phyloP scores from a whole-genome alignment of 2,113 vertebrate genomes.

The Crocuta crocuta region DNA sequence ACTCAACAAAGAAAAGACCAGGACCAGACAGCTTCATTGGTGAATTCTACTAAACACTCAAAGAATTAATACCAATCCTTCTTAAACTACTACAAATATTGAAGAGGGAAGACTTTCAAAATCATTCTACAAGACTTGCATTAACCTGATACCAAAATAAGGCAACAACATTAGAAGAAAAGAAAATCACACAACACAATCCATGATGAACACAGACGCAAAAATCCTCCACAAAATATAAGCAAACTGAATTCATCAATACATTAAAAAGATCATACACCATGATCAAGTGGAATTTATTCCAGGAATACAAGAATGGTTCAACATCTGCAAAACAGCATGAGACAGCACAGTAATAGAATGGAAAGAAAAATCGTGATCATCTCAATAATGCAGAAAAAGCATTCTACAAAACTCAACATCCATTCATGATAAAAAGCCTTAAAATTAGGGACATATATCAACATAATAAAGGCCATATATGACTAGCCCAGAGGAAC shows the following conservation, averaged over 20 bases:
- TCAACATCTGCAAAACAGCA: background rate
- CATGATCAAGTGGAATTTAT: background rate
- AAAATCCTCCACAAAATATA: background rate
- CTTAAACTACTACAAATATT: background rate
- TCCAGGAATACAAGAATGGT: background rate
- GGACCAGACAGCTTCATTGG: background rate
- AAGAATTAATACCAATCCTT: background rate
- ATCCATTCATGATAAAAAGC: background rate
- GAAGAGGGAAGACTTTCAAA: background rate
- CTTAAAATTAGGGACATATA: background rate
- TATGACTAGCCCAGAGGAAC: background rate
- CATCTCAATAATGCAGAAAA: background rate
- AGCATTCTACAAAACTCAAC: background rate
- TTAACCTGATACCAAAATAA: background rate
- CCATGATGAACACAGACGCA: background rate
- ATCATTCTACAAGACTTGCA: background rate
- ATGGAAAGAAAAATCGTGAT: background rate
- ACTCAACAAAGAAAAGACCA: background rate
- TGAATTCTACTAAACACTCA: background rate
- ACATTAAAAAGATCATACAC: background rate
- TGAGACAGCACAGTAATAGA: background rate
- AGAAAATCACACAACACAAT: background rate
- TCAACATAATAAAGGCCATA: background rate
- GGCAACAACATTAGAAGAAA: background rate
- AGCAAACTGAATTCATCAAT: background rate